phyloP scores from a whole-genome alignment of 2,888 invertebrate genomes.

The Nymphalis polychloros region DNA sequence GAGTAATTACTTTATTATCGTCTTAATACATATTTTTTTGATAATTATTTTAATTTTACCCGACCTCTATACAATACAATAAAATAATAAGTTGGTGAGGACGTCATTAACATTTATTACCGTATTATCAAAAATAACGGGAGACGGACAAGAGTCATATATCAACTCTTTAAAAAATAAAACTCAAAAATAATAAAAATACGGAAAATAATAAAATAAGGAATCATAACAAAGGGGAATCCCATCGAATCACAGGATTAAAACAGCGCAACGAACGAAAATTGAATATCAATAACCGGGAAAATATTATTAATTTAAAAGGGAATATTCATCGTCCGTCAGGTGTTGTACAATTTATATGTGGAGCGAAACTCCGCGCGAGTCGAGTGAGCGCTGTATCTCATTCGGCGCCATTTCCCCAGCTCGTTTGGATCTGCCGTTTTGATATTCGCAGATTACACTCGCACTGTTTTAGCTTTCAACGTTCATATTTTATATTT shows the following conservation, averaged over 20 bases:
- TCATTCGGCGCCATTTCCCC: conserved; percentile 7
- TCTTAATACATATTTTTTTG: too few species aligned
- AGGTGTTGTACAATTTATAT: not conserved
- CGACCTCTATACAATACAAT: too few species aligned
- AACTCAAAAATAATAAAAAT: too few species aligned
- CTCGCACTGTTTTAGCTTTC: conserved; percentile 4
- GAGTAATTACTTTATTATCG: too few species aligned
- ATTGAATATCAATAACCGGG: not conserved
- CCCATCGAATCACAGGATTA: not conserved
- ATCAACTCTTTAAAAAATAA: too few species aligned
- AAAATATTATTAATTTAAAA: not conserved
- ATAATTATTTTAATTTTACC: too few species aligned
- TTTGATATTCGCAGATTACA: conserved; percentile 6
- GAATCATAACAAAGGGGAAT: not conserved
- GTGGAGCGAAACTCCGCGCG: not conserved
- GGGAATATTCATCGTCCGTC: not conserved
- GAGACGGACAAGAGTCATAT: too few species aligned
- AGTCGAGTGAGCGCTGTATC: not conserved
- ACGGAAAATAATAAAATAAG: too few species aligned
- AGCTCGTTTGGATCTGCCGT: conserved; percentile 1
- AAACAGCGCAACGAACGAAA: not conserved
- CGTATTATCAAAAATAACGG: too few species aligned
- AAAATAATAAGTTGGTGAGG: too few species aligned
- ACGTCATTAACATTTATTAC: too few species aligned
- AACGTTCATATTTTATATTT: not conserved